Percentiles rank a stretch among this genome's conserved stretches.
phyloP scores from a whole-genome alignment of 2,888 invertebrate genomes.

The Cremastobaeus sp. region DNA sequence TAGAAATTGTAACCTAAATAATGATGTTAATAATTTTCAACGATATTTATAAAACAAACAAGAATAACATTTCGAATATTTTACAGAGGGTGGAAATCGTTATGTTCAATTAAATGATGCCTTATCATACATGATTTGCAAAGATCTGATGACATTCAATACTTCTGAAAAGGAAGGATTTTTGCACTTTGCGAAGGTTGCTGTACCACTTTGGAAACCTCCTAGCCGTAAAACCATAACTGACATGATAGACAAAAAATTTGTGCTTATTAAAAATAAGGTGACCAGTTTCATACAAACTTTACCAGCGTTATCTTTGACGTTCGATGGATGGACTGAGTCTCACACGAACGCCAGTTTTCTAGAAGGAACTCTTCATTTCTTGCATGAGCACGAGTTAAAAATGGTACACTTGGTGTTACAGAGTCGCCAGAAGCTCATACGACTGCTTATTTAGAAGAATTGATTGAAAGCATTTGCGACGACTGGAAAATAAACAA shows the following conservation, averaged over 20 bases:
- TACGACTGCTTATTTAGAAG: conserved; percentile 9
- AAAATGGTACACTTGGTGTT: conserved; percentile 9
- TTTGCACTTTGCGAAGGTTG: conserved; percentile 6
- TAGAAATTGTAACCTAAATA: too few relatives aligned
- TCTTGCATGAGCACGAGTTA: conserved; percentile 2
- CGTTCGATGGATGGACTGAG: conserved; percentile 40
- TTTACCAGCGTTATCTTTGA: conserved; percentile 5
- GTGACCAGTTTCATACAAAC: not conserved
- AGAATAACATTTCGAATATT: too few relatives aligned
- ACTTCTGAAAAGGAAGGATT: conserved; percentile 18
- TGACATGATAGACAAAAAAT: not conserved
- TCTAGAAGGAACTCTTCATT: conserved; percentile 30
- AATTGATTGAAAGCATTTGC: conserved; percentile 11
- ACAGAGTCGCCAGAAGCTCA: conserved; percentile 8
- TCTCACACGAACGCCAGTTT: conserved; percentile 14
- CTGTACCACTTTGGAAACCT: conserved; percentile 13
- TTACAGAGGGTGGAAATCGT: conserved; percentile 21
- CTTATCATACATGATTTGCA: conserved; percentile 16
- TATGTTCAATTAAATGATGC: conserved; percentile 3
- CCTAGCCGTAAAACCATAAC: conserved; percentile 6
- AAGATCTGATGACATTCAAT: conserved; percentile 9
- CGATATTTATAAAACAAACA: too few relatives aligned
- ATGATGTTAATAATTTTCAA: not conserved
- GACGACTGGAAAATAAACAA: conserved; percentile 18
- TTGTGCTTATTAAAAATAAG: not conserved